Evolutionary conservation across 2,797 vertebrate species (phyloP).

Genomic region (Euthynnus affinis): DNA sequence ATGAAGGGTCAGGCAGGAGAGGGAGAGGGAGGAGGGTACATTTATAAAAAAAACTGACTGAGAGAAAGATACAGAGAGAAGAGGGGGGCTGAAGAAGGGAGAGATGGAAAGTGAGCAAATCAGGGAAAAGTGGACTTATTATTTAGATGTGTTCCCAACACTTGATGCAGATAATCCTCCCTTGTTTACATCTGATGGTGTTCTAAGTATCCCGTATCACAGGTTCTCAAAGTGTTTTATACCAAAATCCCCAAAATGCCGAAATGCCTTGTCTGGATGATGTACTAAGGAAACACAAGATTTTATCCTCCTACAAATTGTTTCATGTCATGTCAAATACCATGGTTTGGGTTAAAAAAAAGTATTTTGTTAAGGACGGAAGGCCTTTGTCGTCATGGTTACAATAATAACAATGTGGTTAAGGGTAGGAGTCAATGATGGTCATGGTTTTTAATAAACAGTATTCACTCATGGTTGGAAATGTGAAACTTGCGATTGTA

Average conservation of each 20-base stretch:
- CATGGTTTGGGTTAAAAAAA: too few species aligned
- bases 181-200: neutral
- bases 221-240: neutral
- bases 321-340: too few species aligned
- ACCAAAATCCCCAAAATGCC: neutral
- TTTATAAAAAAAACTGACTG: conserved; percentile 70
- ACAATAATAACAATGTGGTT: too few species aligned
- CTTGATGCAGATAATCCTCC: conserved; percentile 8
- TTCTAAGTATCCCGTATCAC: neutral
- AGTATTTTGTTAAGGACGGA: too few species aligned
- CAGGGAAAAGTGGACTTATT: neutral
- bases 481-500: too few species aligned
- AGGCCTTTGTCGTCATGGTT: too few species aligned
- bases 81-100: neutral
- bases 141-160: conserved; percentile 5
- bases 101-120: conserved; percentile 64
- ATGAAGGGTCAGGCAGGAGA: conserved; percentile 58
- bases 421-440: too few species aligned
- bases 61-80: conserved; percentile 26
- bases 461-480: too few species aligned
- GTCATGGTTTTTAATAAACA: too few species aligned
- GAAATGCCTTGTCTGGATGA: neutral
- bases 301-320: neutral
- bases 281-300: neutral
- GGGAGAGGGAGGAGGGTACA: conserved; percentile 21